Conservation (phyloP, 2,113 vertebrate species). For the Amphiprion percula region DNA sequence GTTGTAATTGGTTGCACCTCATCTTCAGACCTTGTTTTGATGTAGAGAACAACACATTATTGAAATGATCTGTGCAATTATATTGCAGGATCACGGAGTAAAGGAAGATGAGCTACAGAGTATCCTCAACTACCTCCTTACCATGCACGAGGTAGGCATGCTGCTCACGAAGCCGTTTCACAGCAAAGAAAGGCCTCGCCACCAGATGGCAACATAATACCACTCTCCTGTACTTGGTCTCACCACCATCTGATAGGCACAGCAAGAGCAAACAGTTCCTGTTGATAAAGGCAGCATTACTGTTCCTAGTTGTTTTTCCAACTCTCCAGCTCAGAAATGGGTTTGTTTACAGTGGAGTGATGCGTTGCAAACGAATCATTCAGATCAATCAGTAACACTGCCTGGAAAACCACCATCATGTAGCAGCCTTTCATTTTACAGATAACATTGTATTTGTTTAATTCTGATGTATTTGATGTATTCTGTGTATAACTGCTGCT, state of each 20-base stretch:
- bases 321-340: slow-evolving; percentile 54
- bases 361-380: slow-evolving; percentile 60
- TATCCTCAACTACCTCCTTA: slow-evolving; percentile 97
- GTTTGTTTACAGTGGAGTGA: slow-evolving; percentile 64
- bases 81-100: slow-evolving; percentile 92
- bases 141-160: slow-evolving; percentile 94
- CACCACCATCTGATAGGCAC: slow-evolving; percentile 1
- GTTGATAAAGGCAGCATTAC: slow-evolving; percentile 26
- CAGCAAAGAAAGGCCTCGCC: slow-evolving; percentile 43
- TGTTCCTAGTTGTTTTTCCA: slow-evolving; percentile 59
- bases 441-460: slow-evolving; percentile 21
- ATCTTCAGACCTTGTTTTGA: background rate
- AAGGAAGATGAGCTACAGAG: slow-evolving; percentile 98
- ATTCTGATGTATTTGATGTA: slow-evolving; percentile 22
- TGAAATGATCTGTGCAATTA: slow-evolving; percentile 30
- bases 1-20: background rate
- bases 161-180: background rate
- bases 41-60: background rate
- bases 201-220: slow-evolving; percentile 80
- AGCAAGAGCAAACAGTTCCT: slow-evolving; percentile 6
- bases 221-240: background rate
- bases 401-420: slow-evolving; percentile 34
- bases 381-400: slow-evolving; percentile 47
- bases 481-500: slow-evolving; percentile 25
- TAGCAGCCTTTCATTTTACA: slow-evolving; percentile 31